Conservation (phyloP, 2,113 vertebrate species). For the Parotia lawesii region DNA sequence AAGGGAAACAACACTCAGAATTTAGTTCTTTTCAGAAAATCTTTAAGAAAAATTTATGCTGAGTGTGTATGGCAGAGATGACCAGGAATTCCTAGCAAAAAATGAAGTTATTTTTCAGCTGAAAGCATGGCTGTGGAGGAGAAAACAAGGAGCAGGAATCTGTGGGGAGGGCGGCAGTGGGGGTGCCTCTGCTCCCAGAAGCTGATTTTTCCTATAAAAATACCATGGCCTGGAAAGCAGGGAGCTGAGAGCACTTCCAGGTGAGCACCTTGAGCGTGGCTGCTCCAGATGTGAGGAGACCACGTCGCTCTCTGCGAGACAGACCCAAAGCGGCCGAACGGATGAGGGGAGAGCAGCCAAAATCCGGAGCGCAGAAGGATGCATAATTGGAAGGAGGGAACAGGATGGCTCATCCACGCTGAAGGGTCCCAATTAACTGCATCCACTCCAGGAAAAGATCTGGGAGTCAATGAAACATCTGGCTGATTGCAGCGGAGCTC, state of each 20-base stretch:
- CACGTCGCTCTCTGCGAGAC: rapidly evolving
- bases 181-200: not conserved
- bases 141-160: not conserved
- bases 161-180: not conserved
- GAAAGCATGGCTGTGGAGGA: not conserved
- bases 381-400: not conserved
- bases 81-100: not conserved
- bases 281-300: not conserved
- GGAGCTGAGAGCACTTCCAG: not conserved
- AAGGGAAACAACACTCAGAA: not conserved
- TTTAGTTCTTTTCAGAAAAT: not conserved
- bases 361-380: not conserved
- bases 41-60: not conserved
- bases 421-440: conserved; percentile 40
- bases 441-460: conserved; percentile 43
- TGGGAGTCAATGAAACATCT: conserved; percentile 62
- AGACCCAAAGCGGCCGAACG: rapidly evolving
- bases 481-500: conserved; percentile 46
- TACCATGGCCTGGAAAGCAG: not conserved
- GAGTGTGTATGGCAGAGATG: not conserved
- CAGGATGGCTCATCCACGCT: not conserved
- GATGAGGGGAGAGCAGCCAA: not conserved
- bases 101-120: not conserved
- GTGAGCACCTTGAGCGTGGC: not conserved
- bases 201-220: not conserved